These are phyloP conservation scores for Danio jaintianensis DNA, from an alignment of 2,797 vertebrate genomes.

Conservation along the genomic window DNA sequence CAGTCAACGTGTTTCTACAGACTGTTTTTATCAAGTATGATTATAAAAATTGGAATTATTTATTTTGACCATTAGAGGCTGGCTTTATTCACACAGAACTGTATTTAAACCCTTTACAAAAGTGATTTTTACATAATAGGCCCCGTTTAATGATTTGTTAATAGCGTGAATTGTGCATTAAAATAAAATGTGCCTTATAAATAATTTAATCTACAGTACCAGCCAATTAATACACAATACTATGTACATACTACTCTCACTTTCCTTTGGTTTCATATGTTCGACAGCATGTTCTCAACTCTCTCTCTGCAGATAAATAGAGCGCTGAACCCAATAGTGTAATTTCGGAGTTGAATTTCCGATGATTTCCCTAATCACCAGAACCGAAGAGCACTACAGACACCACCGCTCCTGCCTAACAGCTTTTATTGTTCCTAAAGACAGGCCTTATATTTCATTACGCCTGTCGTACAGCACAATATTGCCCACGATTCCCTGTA, in stretches of 20 bases:
- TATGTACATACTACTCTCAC: background rate
- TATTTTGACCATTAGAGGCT: no score
- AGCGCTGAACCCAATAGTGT: constrained; percentile 15
- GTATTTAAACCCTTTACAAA: no score
- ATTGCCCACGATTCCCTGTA: constrained; percentile 36
- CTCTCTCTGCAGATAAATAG: constrained; percentile 22
- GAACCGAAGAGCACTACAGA: constrained; percentile 42
- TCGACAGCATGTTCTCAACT: background rate
- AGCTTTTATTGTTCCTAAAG: constrained; percentile 42
- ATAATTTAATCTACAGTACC: background rate
- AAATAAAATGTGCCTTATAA: background rate
- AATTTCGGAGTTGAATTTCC: constrained; percentile 30
- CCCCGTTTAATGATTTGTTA: no score
- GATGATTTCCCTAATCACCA: constrained; percentile 44
- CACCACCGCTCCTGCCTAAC: constrained; percentile 25
- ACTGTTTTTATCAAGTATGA: no score
- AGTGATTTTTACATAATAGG: no score
- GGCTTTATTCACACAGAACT: no score
- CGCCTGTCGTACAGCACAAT: constrained; percentile 13
- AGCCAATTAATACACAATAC: constrained; percentile 25
- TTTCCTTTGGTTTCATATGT: background rate
- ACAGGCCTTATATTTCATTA: constrained; percentile 38
- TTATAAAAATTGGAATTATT: no score
- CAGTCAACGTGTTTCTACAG: no score
- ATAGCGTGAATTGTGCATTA: no score